Percentiles rank a stretch among this genome's conserved stretches.
phyloP scores from a whole-genome alignment of 2,113 vertebrate genomes.

The Myotis lucifugus region DNA sequence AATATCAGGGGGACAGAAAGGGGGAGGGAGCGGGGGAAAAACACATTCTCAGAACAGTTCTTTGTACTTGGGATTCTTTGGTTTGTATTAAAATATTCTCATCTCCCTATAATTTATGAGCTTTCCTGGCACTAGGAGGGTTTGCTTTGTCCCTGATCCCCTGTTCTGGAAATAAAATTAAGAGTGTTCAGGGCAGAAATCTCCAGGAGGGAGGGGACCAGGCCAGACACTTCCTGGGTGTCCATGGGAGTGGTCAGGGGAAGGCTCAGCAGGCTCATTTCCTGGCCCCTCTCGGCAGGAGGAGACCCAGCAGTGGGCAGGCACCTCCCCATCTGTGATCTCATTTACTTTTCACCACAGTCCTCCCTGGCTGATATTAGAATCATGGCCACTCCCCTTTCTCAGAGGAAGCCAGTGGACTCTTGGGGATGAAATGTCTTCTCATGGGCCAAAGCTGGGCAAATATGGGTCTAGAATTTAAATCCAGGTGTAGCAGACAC shows the following conservation, averaged over 20 bases:
- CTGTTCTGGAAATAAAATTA: conserved; percentile 60
- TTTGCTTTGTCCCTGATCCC: conserved; percentile 48
- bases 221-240: background rate
- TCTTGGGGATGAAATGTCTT: background rate
- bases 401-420: background rate
- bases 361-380: background rate
- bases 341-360: background rate
- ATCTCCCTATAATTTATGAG: conserved; percentile 79
- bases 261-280: background rate
- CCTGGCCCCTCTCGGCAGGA: background rate
- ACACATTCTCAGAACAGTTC: conserved; percentile 78
- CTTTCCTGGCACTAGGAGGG: conserved; percentile 63
- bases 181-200: background rate
- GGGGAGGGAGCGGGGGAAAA: background rate
- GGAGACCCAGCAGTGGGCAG: background rate
- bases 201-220: background rate
- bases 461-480: background rate
- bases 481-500: background rate
- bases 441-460: background rate
- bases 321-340: background rate
- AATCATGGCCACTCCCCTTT: background rate
- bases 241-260: background rate
- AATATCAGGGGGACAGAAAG: conserved; percentile 76
- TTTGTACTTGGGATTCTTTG: conserved; percentile 82
- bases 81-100: conserved; percentile 84